Evolutionary conservation across 2,113 vertebrate species (phyloP).

Genomic region (Toxostoma redivivum): DNA sequence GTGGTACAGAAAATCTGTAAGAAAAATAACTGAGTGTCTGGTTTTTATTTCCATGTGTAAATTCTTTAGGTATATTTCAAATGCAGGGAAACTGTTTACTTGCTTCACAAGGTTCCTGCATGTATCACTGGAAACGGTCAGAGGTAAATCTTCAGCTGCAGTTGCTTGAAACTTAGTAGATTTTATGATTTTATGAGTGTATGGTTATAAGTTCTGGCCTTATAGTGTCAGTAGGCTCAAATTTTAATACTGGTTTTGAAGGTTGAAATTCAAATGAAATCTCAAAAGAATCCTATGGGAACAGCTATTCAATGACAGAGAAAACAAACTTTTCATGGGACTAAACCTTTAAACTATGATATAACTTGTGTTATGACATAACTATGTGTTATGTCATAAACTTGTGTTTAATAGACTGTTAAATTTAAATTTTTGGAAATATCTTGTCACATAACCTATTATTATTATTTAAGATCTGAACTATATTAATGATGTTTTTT

Average conservation of each 20-base stretch:
- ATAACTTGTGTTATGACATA: background rate
- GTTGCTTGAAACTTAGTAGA: background rate
- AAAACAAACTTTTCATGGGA: background rate
- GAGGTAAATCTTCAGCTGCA: background rate
- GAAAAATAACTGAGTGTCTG: background rate
- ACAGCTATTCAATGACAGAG: background rate
- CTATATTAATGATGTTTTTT: background rate
- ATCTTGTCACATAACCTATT: background rate
- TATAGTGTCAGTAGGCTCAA: background rate
- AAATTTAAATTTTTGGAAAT: background rate
- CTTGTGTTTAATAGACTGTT: background rate
- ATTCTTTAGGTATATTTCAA: background rate
- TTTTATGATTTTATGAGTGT: background rate
- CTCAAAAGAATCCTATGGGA: background rate
- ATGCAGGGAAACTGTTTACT: background rate
- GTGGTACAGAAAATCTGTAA: conserved; percentile 28
- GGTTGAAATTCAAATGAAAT: background rate
- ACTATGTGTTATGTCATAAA: background rate
- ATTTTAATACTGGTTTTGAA: background rate
- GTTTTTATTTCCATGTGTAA: conserved; percentile 25
- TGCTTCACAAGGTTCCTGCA: background rate
- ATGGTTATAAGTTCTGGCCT: background rate
- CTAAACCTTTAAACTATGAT: background rate
- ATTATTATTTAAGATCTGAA: background rate
- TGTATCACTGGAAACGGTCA: background rate